These are phyloP conservation scores for Smutsia gigantea DNA, from an alignment of 2,797 vertebrate genomes.

Conservation along the genomic window DNA sequence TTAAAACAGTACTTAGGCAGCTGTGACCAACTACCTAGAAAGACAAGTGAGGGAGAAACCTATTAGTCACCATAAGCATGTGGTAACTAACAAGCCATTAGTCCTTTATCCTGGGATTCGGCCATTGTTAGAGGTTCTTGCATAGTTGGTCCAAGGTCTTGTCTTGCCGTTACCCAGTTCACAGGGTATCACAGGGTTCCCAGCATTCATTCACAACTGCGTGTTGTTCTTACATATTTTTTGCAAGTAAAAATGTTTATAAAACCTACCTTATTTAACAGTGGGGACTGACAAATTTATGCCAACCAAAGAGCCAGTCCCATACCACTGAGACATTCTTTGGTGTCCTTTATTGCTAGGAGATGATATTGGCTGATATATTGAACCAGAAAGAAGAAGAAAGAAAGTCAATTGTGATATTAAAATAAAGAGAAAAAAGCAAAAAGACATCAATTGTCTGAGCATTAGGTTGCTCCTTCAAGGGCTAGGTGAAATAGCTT, in stretches of 20 bases:
- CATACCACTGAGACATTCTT: not conserved
- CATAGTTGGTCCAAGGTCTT: not conserved
- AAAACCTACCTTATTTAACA: not conserved
- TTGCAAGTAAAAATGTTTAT: not conserved
- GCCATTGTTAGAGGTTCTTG: not conserved
- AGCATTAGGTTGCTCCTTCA: not conserved
- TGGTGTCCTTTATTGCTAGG: not conserved
- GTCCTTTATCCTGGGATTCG: not conserved
- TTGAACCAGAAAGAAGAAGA: not conserved
- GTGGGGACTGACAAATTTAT: not conserved
- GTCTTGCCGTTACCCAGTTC: not conserved
- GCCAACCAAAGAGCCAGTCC: not conserved
- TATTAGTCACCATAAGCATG: not conserved
- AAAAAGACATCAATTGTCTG: not conserved
- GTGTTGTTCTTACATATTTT: not conserved
- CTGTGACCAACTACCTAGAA: not conserved
- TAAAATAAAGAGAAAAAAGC: not conserved
- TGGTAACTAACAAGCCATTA: not conserved
- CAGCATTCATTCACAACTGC: not conserved
- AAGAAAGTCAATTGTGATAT: not conserved
- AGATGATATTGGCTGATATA: not conserved
- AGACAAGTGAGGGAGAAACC: not conserved
- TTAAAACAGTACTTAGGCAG: not conserved
- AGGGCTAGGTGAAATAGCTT: not conserved
- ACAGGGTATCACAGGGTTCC: not conserved